A percentile compares a stretch with the other conserved stretches of the same genome.
Conservation (phyloP, 2,113 vertebrate genomes). For the Solea senegalensis region DNA sequence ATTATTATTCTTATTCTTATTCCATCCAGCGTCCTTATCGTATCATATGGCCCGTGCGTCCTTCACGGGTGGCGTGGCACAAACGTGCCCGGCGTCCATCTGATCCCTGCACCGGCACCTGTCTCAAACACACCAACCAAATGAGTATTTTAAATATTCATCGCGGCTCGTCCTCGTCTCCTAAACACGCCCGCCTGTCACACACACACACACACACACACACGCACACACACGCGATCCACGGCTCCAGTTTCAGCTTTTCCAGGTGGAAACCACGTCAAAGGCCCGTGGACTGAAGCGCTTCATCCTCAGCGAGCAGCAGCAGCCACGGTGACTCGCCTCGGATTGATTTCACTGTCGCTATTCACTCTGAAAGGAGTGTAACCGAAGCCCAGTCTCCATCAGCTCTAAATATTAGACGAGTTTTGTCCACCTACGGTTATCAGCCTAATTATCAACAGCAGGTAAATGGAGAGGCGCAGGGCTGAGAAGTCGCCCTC, state of each 20-base stretch:
- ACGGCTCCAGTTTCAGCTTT: conserved; percentile 80
- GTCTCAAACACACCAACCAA: conserved; percentile 65
- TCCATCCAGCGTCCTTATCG: conserved; percentile 33
- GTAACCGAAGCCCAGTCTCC: conserved; percentile 76
- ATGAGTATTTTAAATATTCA: conserved; percentile 87
- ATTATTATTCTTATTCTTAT: conserved; percentile 57
- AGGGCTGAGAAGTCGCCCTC: conserved; percentile 61
- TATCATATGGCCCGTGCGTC: conserved; percentile 50
- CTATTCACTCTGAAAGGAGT: conserved; percentile 65
- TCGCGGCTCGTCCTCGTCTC: conserved; percentile 67
- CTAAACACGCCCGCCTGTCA: conserved; percentile 46
- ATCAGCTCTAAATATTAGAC: conserved; percentile 79
- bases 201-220: neutral
- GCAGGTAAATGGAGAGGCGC: conserved; percentile 87
- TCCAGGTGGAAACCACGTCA: conserved; percentile 78
- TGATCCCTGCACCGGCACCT: conserved; percentile 72
- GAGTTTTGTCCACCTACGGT: conserved; percentile 68
- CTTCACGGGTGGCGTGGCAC: conserved; percentile 43
- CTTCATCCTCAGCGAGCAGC: conserved; percentile 27
- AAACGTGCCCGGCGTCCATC: conserved; percentile 42
- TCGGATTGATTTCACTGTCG: conserved; percentile 76
- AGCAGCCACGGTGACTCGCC: conserved; percentile 55
- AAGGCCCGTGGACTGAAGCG: conserved; percentile 14
- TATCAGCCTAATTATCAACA: conserved; percentile 87
- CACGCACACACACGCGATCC: conserved; percentile 50